These are phyloP conservation scores for Oreochromis mossambicus DNA, from an alignment of 2,797 vertebrate species.

Conservation along the genomic window DNA sequence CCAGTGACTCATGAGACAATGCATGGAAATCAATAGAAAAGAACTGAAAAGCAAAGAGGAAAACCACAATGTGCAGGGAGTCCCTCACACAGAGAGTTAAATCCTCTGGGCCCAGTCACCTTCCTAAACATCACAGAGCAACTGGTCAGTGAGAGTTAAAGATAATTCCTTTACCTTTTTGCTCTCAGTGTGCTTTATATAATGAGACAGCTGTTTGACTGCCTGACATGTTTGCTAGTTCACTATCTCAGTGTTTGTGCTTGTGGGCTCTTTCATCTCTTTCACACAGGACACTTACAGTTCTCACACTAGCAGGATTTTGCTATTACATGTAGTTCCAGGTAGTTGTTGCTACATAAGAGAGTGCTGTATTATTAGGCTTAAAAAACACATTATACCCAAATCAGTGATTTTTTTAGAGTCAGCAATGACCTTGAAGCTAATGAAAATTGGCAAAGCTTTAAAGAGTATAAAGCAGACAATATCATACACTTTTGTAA, in stretches of 20 bases:
- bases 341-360: not conserved
- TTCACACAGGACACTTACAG: not conserved
- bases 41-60: slow-evolving; percentile 71
- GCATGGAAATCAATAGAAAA: slow-evolving; percentile 80
- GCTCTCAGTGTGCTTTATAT: not conserved
- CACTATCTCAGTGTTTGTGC: not conserved
- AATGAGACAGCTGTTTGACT: not conserved
- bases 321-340: not conserved
- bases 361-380: not conserved
- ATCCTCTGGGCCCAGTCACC: slow-evolving; percentile 44
- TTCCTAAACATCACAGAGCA: slow-evolving; percentile 30
- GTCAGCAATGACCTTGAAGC: not conserved
- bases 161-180: not conserved
- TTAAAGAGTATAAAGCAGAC: not conserved
- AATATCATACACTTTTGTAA: not conserved
- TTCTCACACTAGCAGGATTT: not conserved
- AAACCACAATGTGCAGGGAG: slow-evolving; percentile 73
- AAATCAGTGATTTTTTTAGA: not conserved
- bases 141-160: slow-evolving; percentile 7
- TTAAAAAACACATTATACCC: not conserved
- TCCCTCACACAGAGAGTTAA: slow-evolving; percentile 61
- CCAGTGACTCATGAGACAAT: slow-evolving; percentile 83
- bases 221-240: not conserved
- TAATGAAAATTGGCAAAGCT: not conserved
- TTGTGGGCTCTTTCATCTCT: not conserved